Base-by-base conservation (phyloP, 2,888 invertebrate species). In the Drosophila merina region DNA sequence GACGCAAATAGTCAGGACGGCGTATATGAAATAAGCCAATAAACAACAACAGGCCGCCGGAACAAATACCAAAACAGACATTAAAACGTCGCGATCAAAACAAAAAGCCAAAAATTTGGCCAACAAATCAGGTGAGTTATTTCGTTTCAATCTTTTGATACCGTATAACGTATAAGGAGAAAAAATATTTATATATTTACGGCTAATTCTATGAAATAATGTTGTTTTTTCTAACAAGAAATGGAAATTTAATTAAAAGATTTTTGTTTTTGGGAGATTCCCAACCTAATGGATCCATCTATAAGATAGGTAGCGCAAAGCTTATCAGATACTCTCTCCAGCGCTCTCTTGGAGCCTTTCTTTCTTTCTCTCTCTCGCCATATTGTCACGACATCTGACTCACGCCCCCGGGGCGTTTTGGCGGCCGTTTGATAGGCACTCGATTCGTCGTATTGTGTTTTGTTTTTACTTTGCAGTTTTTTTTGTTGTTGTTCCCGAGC, bases 11-110 rank as follows among this genome's bases (percentile, higher is more conserved):
- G 52, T 36, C 57, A 49, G 42, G 52, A 36, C 57, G 42, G 42
- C 20, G 7, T 51, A 52, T 51, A 66, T 51, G 9, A 51, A 58
- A 59, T 36, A 59, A 59, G 26, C 68, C 44, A 58, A 58, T 64
- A 58, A 72, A 64, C 64, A 70, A 70, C 63, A 72, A 70, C 57
- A 59, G 45, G 64, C 57, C 71, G 58, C 50, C 66, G 66, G 66
- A 70, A 69, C 68, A 57, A 69, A 70, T 55, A 59, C 68, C 57
- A 70, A 69, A 68, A 68, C 48, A 51, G 25, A 58, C 49, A 58
- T 58, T 56, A 70, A 60, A 74, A 76, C 74, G 69, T 47, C 71
- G 60, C 69, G 76, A 77, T 62, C 77, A 77, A 79, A 79, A 79
- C 76, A 77, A 79, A 77, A 71, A 76, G 33, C 62, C 68, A 58